Percentiles rank a stretch among this genome's conserved stretches.
Conservation (phyloP, 2,113 vertebrate species). For the Coryphaenoides rupestris region DNA sequence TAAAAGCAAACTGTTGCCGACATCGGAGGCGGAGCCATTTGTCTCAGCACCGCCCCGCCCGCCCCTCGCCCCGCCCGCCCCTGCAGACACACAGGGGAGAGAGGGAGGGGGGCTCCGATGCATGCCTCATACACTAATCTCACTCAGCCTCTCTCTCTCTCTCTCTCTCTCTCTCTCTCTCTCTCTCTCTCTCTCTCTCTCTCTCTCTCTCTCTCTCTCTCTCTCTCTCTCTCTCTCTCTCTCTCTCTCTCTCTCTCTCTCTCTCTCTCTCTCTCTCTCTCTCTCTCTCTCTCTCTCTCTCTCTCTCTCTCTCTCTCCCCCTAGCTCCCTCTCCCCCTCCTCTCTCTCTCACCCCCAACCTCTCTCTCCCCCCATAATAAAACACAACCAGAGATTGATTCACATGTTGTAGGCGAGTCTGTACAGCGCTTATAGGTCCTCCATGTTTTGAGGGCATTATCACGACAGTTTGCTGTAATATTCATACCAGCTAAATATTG, state of each 20-base stretch:
- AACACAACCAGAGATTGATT: no score
- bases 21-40: no score
- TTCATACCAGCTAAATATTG: slow-evolving; percentile 15
- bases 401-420: slow-evolving; percentile 5
- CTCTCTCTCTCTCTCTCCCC: no score
- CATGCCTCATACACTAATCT: slow-evolving; percentile 67
- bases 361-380: no score
- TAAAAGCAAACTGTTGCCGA: slow-evolving; percentile 71
- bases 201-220: slow-evolving; percentile 10
- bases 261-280: background rate
- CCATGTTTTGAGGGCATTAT: background rate
- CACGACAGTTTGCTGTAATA: background rate
- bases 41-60: no score
- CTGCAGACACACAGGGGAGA: slow-evolving; percentile 52
- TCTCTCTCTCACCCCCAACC: no score
- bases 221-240: slow-evolving; percentile 2
- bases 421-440: background rate
- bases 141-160: slow-evolving; percentile 37
- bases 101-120: slow-evolving; percentile 39
- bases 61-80: no score
- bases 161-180: slow-evolving; percentile 22
- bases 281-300: slow-evolving; percentile 8
- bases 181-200: slow-evolving; percentile 15
- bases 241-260: slow-evolving; percentile 5
- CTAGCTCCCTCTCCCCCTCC: no score